Evolutionary conservation across 2,888 invertebrate genomes (phyloP).

Genomic region (Diaperis boleti): DNA sequence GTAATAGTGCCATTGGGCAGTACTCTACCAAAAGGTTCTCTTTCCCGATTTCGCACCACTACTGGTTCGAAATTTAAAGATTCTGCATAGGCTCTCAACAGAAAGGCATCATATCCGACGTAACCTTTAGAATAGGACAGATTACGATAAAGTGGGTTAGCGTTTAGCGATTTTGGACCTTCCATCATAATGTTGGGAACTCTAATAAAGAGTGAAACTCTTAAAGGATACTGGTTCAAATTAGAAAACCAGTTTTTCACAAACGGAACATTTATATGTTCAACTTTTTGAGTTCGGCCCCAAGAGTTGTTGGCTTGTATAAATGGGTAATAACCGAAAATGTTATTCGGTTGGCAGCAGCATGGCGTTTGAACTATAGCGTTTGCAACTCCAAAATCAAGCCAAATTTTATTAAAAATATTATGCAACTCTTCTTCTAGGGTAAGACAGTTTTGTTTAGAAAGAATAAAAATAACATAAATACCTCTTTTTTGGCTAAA

Average conservation of each 20-base stretch:
- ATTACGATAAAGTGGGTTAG: constrained; percentile 2
- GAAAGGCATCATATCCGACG: constrained; percentile 11
- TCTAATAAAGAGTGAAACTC: constrained; percentile 7
- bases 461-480: not conserved
- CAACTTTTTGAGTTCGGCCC: constrained; percentile 1
- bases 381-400: not conserved
- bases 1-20: constrained; percentile 51
- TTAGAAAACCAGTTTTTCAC: not conserved
- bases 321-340: not conserved
- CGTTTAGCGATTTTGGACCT: constrained; percentile 1
- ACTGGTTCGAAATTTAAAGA: constrained; percentile 12
- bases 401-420: constrained; percentile 1
- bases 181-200: not conserved
- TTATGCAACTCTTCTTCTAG: not conserved
- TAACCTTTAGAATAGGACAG: constrained; percentile 2
- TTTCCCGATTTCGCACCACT: constrained; percentile 3
- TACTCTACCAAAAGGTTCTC: constrained; percentile 49
- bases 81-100: constrained; percentile 4
- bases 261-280: not conserved
- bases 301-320: not conserved
- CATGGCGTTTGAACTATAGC: not conserved
- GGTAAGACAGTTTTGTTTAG: not conserved
- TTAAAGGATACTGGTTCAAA: constrained; percentile 11
- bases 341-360: not conserved
- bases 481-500: not conserved